phyloP scores from a whole-genome alignment of 2,888 invertebrate species.

The Cheilosia vulpina region DNA sequence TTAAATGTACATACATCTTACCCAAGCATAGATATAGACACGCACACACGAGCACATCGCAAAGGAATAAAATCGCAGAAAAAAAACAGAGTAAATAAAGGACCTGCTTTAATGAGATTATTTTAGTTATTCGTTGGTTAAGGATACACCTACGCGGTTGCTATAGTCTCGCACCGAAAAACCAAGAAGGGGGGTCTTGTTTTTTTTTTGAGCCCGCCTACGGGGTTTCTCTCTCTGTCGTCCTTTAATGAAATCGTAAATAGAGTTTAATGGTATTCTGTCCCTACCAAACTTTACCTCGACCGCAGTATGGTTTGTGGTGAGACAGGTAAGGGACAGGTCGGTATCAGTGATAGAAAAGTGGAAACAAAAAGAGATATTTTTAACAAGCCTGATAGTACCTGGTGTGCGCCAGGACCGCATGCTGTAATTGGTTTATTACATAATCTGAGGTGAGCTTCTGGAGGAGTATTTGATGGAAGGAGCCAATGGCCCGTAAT shows the following conservation, averaged over 20 bases:
- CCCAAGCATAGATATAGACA: neutral
- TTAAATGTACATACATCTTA: constrained; percentile 4
- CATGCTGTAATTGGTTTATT: constrained; percentile 37
- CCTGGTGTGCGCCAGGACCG: constrained; percentile 3
- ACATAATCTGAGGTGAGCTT: constrained; percentile 30
- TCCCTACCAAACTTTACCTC: constrained; percentile 17
- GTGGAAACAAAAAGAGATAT: neutral
- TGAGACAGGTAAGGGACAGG: constrained; percentile 34
- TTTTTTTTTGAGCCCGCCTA: constrained; percentile 43
- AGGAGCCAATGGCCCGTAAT: too few species aligned
- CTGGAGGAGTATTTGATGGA: neutral
- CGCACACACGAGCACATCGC: neutral
- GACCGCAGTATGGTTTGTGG: constrained; percentile 45
- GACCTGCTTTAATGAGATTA: constrained; percentile 58
- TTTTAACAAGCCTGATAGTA: constrained; percentile 5
- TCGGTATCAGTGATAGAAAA: constrained; percentile 1
- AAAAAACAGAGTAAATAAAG: constrained; percentile 11
- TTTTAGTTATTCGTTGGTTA: constrained; percentile 5
- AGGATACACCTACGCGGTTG: constrained; percentile 3
- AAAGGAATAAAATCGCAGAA: neutral
- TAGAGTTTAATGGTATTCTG: constrained; percentile 44
- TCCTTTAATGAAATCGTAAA: constrained; percentile 63
- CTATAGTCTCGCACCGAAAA: neutral
- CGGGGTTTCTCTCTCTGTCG: constrained; percentile 29
- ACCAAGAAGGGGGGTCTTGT: constrained; percentile 1